Evolutionary conservation across 2,888 invertebrate genomes (phyloP).

Genomic region (Aphodius sticticus): DNA sequence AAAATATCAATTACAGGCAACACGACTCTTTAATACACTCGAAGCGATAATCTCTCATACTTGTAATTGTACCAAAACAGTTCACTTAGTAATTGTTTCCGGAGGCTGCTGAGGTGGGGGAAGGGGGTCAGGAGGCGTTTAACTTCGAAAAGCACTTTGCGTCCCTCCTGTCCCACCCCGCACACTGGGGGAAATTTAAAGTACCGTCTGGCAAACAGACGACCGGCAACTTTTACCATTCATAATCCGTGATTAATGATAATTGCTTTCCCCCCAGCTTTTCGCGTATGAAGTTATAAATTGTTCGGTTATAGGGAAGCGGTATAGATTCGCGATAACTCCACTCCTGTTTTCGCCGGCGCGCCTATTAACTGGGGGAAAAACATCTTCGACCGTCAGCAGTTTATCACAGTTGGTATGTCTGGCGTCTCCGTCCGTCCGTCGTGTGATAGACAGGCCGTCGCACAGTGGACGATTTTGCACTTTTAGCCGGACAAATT

Average conservation of each 20-base stretch:
- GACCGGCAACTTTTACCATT: conserved; percentile 58
- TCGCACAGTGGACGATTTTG: too few relatives aligned
- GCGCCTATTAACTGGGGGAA: neutral
- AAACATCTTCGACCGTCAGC: conserved; percentile 4
- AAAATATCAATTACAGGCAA: conserved; percentile 4
- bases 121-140: conserved; percentile 15
- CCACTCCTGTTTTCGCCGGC: neutral
- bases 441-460: conserved; percentile 20
- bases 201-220: conserved; percentile 49
- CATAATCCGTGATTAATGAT: conserved; percentile 60
- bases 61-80: conserved; percentile 4
- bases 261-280: conserved; percentile 49
- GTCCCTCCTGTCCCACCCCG: neutral
- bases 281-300: conserved; percentile 22
- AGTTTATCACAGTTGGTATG: conserved; percentile 11
- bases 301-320: neutral
- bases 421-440: conserved; percentile 16
- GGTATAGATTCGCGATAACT: neutral
- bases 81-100: conserved; percentile 21
- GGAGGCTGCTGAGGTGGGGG: neutral
- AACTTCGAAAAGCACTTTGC: conserved; percentile 25
- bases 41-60: conserved; percentile 4
- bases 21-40: conserved; percentile 4
- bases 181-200: conserved; percentile 50
- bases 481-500: too few relatives aligned